Evolutionary conservation across 2,113 vertebrate species (phyloP), one percentile per base, ranked within the genome.

Genomic region (Zosterops japonicus): DNA sequence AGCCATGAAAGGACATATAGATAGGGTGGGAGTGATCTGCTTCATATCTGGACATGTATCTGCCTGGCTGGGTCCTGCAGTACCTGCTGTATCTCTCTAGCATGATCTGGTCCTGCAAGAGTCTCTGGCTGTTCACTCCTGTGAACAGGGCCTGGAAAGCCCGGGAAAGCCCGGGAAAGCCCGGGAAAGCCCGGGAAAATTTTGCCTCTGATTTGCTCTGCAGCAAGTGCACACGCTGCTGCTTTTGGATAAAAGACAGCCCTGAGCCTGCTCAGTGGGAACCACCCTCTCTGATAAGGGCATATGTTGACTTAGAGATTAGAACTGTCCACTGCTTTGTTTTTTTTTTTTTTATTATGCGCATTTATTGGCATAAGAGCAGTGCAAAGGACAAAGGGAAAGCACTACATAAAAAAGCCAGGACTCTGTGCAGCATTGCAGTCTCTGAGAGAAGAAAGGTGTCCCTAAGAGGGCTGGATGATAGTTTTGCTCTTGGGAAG

Each of bases 181-280:
- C 49, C 24, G 14, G 49, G 57, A 75, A 82, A 35, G 20, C 33
- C 22, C 46, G 1, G 72, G 44, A 61, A 89, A 70, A 14, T 94
- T 95, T 89, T 80, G 27, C 50, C 55, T 61, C 77, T 70, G 69
- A 81, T 93, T 95, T 89, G 49, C 65, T 71, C 39, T 52, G 74
- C 52, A n/a, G 2, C 1, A 5, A 2, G 2, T n/a, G 31, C 68
- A n/a, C 53, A 12, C 1, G 1, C 61, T 83, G 28, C 65, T 23
- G n/a, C 36, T 41, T 64, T 47, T 14, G 25, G 46, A 79, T 60
- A 46, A 52, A 79, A 44, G 27, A 33, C 72, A 87, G 67, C 75
- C 29, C 29, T 0, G 11, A 64, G 75, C 49, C 60, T 77, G 75
- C 65, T 65, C 1, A 2, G 76, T 61, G 68, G 42, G 82, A 72